A percentile compares a stretch with the other conserved stretches of the same genome.
phyloP scores from a whole-genome alignment of 2,888 invertebrate species.

The Pelosia muscerda region DNA sequence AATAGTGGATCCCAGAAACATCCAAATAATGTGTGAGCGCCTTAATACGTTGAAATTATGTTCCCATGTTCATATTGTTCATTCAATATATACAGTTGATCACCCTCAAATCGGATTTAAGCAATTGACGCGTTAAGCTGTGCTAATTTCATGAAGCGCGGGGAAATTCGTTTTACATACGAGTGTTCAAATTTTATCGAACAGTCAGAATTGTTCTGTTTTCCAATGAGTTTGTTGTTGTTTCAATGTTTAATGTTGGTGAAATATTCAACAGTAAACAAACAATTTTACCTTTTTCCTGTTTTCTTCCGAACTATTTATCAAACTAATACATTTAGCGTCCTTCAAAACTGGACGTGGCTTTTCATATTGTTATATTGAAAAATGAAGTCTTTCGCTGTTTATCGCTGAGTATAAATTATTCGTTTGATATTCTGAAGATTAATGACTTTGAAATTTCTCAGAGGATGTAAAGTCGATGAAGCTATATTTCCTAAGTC shows the following conservation, averaged over 20 bases:
- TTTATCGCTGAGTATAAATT: conserved; percentile 67
- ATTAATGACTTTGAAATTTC: conserved; percentile 78
- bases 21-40: neutral
- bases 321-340: conserved; percentile 33
- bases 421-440: conserved; percentile 65
- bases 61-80: conserved; percentile 42
- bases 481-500: conserved; percentile 80
- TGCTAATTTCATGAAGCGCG: conserved; percentile 56
- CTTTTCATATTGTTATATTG: conserved; percentile 52
- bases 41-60: conserved; percentile 31
- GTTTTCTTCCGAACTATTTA: conserved; percentile 13
- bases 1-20: neutral
- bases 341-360: conserved; percentile 28
- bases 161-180: conserved; percentile 51
- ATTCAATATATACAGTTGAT: conserved; percentile 49
- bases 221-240: neutral
- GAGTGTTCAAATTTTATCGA: conserved; percentile 47
- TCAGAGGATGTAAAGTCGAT: conserved; percentile 76
- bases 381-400: conserved; percentile 63
- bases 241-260: neutral
- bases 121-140: conserved; percentile 59
- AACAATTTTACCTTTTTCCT: neutral
- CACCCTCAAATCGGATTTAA: conserved; percentile 55
- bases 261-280: neutral
- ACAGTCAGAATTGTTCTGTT: conserved; percentile 10